Conservation (phyloP, 2,113 vertebrate species). For the Copsychus sechellarum region DNA sequence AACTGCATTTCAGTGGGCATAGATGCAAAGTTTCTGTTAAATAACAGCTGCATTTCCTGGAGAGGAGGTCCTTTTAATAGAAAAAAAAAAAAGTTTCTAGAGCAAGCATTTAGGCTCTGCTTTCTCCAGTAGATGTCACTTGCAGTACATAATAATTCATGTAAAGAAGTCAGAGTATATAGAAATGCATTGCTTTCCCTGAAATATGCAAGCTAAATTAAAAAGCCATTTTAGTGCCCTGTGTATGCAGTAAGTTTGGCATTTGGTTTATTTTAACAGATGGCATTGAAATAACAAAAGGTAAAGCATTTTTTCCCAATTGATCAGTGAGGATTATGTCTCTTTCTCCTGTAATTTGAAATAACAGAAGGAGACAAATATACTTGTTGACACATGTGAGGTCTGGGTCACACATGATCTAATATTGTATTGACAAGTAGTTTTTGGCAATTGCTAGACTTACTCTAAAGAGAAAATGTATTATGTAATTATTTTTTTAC, state of each 20-base stretch:
- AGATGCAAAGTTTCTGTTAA: conserved; percentile 2
- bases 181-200: conserved; percentile 25
- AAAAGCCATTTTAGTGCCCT: conserved; percentile 54
- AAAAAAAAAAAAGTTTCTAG: conserved; percentile 51
- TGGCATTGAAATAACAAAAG: conserved; percentile 73
- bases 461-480: conserved; percentile 51
- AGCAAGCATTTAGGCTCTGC: conserved; percentile 73
- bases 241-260: conserved; percentile 52
- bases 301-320: conserved; percentile 64
- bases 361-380: conserved; percentile 61
- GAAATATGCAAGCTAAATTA: conserved; percentile 36
- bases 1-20: not conserved
- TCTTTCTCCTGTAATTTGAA: conserved; percentile 56
- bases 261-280: conserved; percentile 73
- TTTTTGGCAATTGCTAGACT: conserved; percentile 67
- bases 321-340: conserved; percentile 61
- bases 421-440: conserved; percentile 65
- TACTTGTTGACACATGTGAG: conserved; percentile 58
- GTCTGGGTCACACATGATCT: conserved; percentile 60
- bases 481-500: conserved; percentile 60
- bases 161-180: conserved; percentile 72
- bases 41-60: conserved; percentile 19
- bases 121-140: conserved; percentile 86
- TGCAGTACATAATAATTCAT: conserved; percentile 81
- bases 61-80: conserved; percentile 29